Evolutionary conservation across 1,140 invertebrate species (phyloP).

Genomic region (Camponotus pennsylvanicus): DNA sequence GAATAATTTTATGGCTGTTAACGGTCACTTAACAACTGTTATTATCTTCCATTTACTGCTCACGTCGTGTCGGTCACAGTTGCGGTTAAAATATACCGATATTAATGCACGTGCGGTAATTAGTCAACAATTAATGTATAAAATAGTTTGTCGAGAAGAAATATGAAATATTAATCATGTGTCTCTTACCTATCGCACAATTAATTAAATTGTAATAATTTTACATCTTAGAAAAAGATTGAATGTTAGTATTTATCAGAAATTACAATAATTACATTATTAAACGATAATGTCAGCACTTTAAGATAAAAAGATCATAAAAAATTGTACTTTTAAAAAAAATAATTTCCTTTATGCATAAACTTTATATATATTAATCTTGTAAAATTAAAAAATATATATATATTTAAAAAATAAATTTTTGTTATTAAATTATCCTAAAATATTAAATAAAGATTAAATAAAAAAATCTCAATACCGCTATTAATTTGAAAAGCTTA

Average conservation of each 20-base stretch:
- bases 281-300: not conserved
- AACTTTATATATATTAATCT: not conserved
- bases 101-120: slow-evolving; percentile 38
- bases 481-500: slow-evolving; percentile 4
- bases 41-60: slow-evolving; percentile 56
- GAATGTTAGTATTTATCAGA: not conserved
- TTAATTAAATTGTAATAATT: not conserved
- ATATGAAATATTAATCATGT: slow-evolving; percentile 37
- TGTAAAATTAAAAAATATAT: not conserved
- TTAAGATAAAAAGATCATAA: not conserved
- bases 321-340: not conserved
- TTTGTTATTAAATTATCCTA: not conserved
- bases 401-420: not conserved
- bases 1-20: slow-evolving; percentile 60
- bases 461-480: not conserved
- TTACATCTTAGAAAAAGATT: not conserved
- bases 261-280: not conserved
- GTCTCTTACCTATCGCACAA: not conserved
- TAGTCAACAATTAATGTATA: slow-evolving; percentile 53
- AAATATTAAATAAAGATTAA: not conserved
- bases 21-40: slow-evolving; percentile 55
- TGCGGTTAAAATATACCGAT: slow-evolving; percentile 56
- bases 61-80: slow-evolving; percentile 36
- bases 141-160: slow-evolving; percentile 36
- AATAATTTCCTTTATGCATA: not conserved